phyloP scores from a whole-genome alignment of 1,140 invertebrate species.

The Leptinotarsa undecemlineata region DNA sequence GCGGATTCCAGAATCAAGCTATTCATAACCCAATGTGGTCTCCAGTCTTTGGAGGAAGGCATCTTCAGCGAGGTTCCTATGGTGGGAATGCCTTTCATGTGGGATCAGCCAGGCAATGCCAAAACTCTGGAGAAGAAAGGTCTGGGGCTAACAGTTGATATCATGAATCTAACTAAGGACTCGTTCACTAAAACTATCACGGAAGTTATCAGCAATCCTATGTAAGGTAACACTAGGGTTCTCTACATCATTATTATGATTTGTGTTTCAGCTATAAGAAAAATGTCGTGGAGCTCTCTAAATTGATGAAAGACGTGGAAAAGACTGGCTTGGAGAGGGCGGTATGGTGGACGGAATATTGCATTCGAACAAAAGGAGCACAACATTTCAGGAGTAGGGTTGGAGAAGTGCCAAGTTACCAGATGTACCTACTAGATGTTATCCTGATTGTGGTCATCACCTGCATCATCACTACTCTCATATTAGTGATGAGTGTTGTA shows the following conservation, averaged over 20 bases:
- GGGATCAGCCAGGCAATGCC: slow-evolving; percentile 64
- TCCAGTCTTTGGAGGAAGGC: slow-evolving; percentile 70
- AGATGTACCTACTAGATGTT: slow-evolving; percentile 57
- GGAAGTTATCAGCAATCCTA: slow-evolving; percentile 33
- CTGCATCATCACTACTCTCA: not conserved
- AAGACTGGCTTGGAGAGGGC: slow-evolving; percentile 53
- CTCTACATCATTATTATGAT: no score
- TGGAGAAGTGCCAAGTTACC: slow-evolving; percentile 54
- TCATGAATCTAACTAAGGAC: slow-evolving; percentile 22
- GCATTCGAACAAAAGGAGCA: slow-evolving; percentile 55
- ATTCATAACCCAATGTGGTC: slow-evolving; percentile 75
- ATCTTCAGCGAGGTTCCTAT: slow-evolving; percentile 71
- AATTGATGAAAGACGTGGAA: slow-evolving; percentile 47
- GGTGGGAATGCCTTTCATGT: slow-evolving; percentile 69
- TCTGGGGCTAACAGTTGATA: slow-evolving; percentile 34
- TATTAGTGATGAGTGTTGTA: no score
- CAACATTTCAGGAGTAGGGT: slow-evolving; percentile 51
- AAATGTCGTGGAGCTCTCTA: slow-evolving; percentile 35
- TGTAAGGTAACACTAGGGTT: slow-evolving; percentile 12
- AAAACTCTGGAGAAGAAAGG: slow-evolving; percentile 35
- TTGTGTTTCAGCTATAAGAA: slow-evolving; percentile 39
- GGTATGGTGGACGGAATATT: slow-evolving; percentile 60
- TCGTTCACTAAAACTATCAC: slow-evolving; percentile 35
- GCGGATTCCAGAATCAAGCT: slow-evolving; percentile 67
- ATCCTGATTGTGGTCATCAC: slow-evolving; percentile 41